Conservation (phyloP, 37 sponge, comb jelly and placozoan genomes). For the Dysidea cf. avara region DNA sequence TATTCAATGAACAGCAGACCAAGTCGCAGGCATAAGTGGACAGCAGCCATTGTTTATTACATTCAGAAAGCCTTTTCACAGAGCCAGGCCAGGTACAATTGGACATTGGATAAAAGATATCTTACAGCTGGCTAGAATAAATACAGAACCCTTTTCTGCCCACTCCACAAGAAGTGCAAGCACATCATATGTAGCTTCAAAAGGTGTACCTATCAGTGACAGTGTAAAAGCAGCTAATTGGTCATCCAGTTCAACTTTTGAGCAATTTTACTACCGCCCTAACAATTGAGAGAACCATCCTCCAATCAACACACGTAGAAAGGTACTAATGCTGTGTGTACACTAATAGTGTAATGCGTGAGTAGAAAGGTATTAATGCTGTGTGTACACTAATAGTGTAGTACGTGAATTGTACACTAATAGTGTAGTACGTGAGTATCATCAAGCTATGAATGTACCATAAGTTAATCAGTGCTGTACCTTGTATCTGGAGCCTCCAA, state of each 20-base stretch:
- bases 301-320: too few relatives aligned
- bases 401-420: too few relatives aligned
- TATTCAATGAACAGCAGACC: not conserved
- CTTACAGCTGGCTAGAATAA: constrained; percentile 14
- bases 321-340: too few relatives aligned
- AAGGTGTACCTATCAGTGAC: constrained; percentile 22
- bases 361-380: too few relatives aligned
- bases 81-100: constrained; percentile 23
- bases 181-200: constrained; percentile 19
- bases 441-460: too few relatives aligned
- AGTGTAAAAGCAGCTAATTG: constrained; percentile 31
- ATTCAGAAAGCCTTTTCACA: not conserved
- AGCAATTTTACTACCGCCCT: constrained; percentile 32
- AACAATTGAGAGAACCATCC: not conserved
- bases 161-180: too few relatives aligned
- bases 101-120: constrained; percentile 23
- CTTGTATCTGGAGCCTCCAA: too few relatives aligned
- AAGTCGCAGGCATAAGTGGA: too few relatives aligned
- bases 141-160: constrained; percentile 17
- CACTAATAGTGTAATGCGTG: too few relatives aligned
- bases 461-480: too few relatives aligned
- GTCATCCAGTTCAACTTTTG: constrained; percentile 10
- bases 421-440: too few relatives aligned
- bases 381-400: too few relatives aligned
- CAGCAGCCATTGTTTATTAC: constrained; percentile 34